Evolutionary conservation across 2,113 vertebrate genomes (phyloP), one percentile per base, ranked within the genome.

Genomic region (Prunella himalayana): DNA sequence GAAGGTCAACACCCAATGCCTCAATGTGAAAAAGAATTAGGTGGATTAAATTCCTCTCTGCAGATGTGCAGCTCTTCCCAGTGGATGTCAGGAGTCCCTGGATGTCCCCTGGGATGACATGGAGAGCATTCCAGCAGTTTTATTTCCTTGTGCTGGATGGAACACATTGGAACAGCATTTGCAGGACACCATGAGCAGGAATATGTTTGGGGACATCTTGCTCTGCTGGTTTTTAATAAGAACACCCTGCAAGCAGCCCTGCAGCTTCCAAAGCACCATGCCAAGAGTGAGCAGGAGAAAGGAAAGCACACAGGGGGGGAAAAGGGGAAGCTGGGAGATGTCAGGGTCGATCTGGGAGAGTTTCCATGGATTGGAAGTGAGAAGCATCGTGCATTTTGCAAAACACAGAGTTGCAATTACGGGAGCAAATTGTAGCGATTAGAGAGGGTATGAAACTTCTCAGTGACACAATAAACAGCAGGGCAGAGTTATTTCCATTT

Each of bases 231-330:
- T 73, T 92, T 92, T 93, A 72, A 20, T 66, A 45, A 25, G 70
- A 82, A 93, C 84, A 93, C 84, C 82, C 82, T 88, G 86, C 91
- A 86, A 94, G 94, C 51, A 95, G 92, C 70, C 92, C 86, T 45
- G 37, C 79, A 61, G 90, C 92, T 95, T 96, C 95, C 90, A 89
- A 66, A 95, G 86, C 51, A 87, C 78, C 95, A 63, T 81, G 90
- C 93, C 92, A 92, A 77, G 91, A 93, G 77, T 9, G 83, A 85
- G 92, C 92, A 72, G 61, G 86, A 78, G 95, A 69, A 45, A 92
- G 64, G 65, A 96, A 90, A 95, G 95, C 93, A 69, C 70, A 59
- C 24, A 37, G 57, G 41, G 66, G 69, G 35, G 3, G 31, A 73
- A 88, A 85, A 35, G 50, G 66, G 69, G 91, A 82, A 68, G 57